Conservation (phyloP, 2,888 invertebrate species). For the Entomobrya proxima region DNA sequence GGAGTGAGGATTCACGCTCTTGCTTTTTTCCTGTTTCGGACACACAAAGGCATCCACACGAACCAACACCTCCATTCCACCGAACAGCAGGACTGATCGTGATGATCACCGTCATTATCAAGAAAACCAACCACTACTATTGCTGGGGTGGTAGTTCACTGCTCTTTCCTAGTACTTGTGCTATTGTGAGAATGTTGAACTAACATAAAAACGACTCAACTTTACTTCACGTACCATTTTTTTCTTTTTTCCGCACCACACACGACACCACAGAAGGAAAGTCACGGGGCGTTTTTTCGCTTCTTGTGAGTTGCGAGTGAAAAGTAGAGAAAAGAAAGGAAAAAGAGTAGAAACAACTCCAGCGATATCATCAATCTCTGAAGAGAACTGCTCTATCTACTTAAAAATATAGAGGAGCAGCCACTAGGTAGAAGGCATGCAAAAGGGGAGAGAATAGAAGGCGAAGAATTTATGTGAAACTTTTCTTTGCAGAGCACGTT, state of each 20-base stretch:
- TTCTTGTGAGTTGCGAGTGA: not conserved
- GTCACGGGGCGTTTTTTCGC: constrained; percentile 49
- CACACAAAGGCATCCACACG: not conserved
- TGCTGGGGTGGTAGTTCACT: not conserved
- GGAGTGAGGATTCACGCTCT: constrained; percentile 42
- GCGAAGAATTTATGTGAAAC: constrained; percentile 49
- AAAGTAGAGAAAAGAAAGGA: constrained; percentile 19
- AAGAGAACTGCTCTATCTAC: constrained; percentile 1
- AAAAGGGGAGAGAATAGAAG: constrained; percentile 18
- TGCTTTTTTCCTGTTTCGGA: not conserved
- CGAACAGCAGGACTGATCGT: not conserved
- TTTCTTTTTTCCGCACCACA: not conserved
- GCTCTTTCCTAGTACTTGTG: not conserved
- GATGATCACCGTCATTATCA: not conserved
- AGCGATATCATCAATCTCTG: constrained; percentile 61
- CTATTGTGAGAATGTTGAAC: constrained; percentile 53
- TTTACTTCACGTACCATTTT: constrained; percentile 60
- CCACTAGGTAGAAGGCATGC: not conserved
- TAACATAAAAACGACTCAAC: constrained; percentile 42
- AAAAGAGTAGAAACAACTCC: not conserved
- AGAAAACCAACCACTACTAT: not conserved
- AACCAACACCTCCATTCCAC: not conserved
- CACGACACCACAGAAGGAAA: constrained; percentile 36
- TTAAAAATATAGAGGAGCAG: not conserved
- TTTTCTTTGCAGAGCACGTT: constrained; percentile 57